Base-by-base conservation (phyloP, 2,888 invertebrate genomes). In the Oxyscelio sp. region DNA sequence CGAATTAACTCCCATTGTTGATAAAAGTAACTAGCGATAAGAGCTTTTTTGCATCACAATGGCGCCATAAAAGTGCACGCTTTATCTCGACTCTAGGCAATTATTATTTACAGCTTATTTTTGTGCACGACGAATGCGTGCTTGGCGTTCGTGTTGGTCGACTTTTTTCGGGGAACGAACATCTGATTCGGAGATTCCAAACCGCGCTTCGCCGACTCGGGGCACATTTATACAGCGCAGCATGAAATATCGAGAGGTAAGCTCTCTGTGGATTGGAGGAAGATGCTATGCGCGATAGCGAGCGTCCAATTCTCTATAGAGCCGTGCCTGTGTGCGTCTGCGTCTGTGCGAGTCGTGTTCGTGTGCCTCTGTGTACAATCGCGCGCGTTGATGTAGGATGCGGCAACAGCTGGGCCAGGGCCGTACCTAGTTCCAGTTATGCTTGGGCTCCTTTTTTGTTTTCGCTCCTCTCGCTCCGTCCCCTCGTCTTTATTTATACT, bases 401-500 rank as follows among this genome's bases (percentile, higher is more conserved):
- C 91, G 92, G 92, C 91, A 92, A 93, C 94, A 94, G 94, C 94
- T 93, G 94, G 91, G 89, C 85, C 94, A 94, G 92, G 92, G 85
- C 78, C 91, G 94, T 93, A 87, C 5, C 43, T 61, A 78, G n/a
- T 65, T 13, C 13, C 45, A 27, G 40, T 19, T 75, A 50, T 52
- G 43, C 21, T n/a, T 45, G 11, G 27, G 21, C 22, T 24, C 54
- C 21, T 24, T 9, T 27, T 66, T 43, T 24, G 2, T 52, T 15
- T 66, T 58, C 52, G 45, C 22, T 6, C 15, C 13, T 45, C 45
- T 43, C 17, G 3, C 43, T 58, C n/a, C 58, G 9, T 3, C 13
- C 5, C n/a, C 21, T 59, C 58, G 61, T 52, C 48, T 61, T 73
- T 52, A 73, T 61, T 73, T 73, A 61, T 73, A 73, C 61, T 61